Base-by-base conservation (phyloP, 2,113 vertebrate genomes). In the Rhabdornis inornatus region DNA sequence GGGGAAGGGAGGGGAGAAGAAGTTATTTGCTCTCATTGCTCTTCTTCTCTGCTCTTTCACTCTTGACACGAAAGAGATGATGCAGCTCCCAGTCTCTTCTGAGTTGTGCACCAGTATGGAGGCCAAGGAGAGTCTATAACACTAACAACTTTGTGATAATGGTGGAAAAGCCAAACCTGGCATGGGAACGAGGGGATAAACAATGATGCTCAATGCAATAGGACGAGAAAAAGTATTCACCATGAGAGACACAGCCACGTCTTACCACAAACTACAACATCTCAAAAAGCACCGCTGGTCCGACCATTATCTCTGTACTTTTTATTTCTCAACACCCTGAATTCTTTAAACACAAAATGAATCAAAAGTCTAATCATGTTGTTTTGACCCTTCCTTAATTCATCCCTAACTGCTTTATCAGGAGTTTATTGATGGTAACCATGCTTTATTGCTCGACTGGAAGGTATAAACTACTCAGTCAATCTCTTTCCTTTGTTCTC, bases 171-270 rank as follows among this genome's bases (percentile, higher is more conserved):
- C 0, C 28, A 75, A 68, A 52, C 52, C 15, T 76, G 40, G 13
- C 1, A 0, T 8, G 13, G 57, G 47, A 63, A 56, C 11, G 55
- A 88, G 59, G 9, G 15, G 18, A 37, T 47, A 40, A 77, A 31
- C 4, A 22, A 15, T 3, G 22, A 20, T 86, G 2, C 9, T 66
- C 12, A 6, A 28, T 37, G 20, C 9, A 77, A 21, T 5, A 50
- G n/a, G 28, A 39, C 1, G 19, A 86, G 37, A 12, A 72, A 40
- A 44, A 44, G 7, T 7, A 20, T 28, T 49, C 28, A 35, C 5
- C 9, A 1, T 15, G 8, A 44, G 59, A 59, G 28, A 27, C n/a
- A 45, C 2, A 17, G 12, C 18, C 2, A 1, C 0, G 0, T 49
- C 21, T 70, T 30, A 13, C 19, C 11, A 15, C 27, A 19, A 50